Conservation (phyloP, 2,113 vertebrate species). For the Tympanuchus pallidicinctus region DNA sequence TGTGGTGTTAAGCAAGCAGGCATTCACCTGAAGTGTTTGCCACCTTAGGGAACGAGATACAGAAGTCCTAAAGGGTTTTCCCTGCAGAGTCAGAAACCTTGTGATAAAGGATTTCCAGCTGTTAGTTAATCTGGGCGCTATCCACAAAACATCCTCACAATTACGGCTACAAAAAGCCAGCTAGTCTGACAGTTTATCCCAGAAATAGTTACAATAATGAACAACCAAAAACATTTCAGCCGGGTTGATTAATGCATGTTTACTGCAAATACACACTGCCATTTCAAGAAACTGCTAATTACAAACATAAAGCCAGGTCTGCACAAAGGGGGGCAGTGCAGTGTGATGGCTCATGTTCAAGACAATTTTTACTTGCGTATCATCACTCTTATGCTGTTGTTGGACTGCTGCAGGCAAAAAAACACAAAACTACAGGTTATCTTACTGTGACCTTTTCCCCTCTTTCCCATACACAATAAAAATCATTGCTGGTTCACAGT, state of each 20-base stretch:
- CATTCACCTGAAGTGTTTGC: background rate
- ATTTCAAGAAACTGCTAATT: constrained; percentile 15
- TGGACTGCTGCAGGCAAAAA: background rate
- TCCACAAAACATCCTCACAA: background rate
- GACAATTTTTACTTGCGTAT: background rate
- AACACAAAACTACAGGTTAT: background rate
- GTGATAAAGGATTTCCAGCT: too few relatives aligned
- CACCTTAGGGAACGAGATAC: background rate
- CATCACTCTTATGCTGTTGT: background rate
- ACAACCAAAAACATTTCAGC: background rate
- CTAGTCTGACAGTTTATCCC: background rate
- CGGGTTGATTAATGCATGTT: background rate
- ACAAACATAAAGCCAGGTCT: background rate
- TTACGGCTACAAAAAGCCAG: background rate
- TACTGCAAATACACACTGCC: background rate
- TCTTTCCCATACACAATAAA: background rate
- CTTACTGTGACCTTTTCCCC: background rate
- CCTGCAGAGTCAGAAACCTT: background rate
- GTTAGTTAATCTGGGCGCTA: background rate
- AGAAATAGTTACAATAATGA: background rate
- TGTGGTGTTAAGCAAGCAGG: background rate
- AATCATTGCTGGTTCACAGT: background rate
- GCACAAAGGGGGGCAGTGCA: background rate
- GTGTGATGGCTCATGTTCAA: background rate
- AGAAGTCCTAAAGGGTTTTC: background rate